Conservation (phyloP, 2,888 invertebrate species). For the Drosophila nr. medialis region DNA sequence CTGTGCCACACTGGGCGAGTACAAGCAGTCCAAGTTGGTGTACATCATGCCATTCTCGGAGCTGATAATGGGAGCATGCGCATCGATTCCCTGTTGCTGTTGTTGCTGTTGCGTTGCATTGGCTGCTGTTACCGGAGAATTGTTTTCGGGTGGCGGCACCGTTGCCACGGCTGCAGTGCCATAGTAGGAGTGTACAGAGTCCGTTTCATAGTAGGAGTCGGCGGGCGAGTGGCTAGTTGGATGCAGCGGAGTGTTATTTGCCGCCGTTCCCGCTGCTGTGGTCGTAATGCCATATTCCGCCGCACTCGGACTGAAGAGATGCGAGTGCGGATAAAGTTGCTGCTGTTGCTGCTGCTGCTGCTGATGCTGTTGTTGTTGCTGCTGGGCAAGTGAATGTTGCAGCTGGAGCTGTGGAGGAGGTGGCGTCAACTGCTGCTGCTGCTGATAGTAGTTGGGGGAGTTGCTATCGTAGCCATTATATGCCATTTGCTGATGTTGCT, state of each 20-base stretch:
- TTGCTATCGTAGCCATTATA: constrained; percentile 79
- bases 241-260: constrained; percentile 80
- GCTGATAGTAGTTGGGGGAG: constrained; percentile 72
- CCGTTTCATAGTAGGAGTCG: constrained; percentile 84
- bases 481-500: constrained; percentile 72
- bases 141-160: constrained; percentile 76
- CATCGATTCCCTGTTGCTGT: constrained; percentile 50
- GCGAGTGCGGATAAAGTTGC: constrained; percentile 82
- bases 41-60: constrained; percentile 95
- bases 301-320: constrained; percentile 84
- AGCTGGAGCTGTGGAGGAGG: constrained; percentile 66
- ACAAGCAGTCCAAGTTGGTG: constrained; percentile 93
- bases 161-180: constrained; percentile 81
- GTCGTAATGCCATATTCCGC: constrained; percentile 85
- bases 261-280: constrained; percentile 62
- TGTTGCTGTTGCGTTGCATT: constrained; percentile 67
- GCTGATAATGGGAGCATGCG: constrained; percentile 89
- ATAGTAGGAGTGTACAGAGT: constrained; percentile 83
- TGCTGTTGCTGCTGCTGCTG: constrained; percentile 73
- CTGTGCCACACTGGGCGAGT: constrained; percentile 83
- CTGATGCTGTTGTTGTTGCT: constrained; percentile 48
- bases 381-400: constrained; percentile 57
- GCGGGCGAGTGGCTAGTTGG: constrained; percentile 83
- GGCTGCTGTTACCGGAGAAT: constrained; percentile 74
- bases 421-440: constrained; percentile 74